Conservation (phyloP, 2,888 invertebrate genomes). For the Chorisops tibialis region DNA sequence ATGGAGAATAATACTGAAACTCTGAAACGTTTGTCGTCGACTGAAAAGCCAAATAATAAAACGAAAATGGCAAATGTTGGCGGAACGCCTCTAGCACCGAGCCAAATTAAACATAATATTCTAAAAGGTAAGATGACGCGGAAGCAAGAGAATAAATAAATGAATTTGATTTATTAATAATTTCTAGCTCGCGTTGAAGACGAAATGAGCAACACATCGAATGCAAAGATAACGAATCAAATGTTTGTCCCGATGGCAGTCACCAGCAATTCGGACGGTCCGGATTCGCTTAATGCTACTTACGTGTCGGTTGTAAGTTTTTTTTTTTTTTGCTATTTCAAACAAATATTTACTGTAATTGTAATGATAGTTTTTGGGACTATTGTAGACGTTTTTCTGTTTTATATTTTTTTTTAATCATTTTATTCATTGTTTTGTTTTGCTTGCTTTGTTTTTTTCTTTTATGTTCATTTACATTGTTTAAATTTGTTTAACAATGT, state of each 20-base stretch:
- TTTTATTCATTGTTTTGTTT: conserved; percentile 32
- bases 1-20: conserved; percentile 63
- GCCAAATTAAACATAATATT: conserved; percentile 92
- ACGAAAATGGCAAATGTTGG: conserved; percentile 63
- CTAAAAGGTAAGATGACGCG: conserved; percentile 70
- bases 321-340: conserved; percentile 23
- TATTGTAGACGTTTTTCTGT: neutral
- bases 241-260: conserved; percentile 57
- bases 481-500: conserved; percentile 22
- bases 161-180: conserved; percentile 47
- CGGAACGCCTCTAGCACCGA: conserved; percentile 74
- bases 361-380: no score
- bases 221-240: conserved; percentile 58
- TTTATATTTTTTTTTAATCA: conserved; percentile 15
- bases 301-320: conserved; percentile 73
- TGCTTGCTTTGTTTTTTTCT: conserved; percentile 8
- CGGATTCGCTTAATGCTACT: conserved; percentile 59
- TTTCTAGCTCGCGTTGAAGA: conserved; percentile 64
- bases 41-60: conserved; percentile 65
- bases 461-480: conserved; percentile 20
- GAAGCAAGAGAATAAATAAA: conserved; percentile 48
- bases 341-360: no score
- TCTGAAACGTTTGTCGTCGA: conserved; percentile 61
- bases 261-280: conserved; percentile 46
- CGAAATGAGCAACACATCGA: conserved; percentile 57